Percentiles rank a stretch among this genome's conserved stretches.
phyloP scores from a whole-genome alignment of 2,797 vertebrate species.

The Mionectes olivaceus region DNA sequence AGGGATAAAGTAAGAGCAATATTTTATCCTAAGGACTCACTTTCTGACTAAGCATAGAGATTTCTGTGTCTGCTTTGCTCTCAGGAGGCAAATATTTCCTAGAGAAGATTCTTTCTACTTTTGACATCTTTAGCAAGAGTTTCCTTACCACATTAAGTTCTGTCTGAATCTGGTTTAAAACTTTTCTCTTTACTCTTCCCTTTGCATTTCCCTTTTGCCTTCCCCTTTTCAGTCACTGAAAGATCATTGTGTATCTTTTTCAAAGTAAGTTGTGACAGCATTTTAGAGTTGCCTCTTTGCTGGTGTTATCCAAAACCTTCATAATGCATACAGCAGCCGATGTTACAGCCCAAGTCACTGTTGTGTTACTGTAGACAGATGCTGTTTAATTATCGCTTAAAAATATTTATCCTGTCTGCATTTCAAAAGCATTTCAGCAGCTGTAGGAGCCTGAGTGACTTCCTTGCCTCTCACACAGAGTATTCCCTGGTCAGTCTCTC shows the following conservation, averaged over 20 bases:
- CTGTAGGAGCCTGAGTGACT: not conserved
- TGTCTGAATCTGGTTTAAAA: not conserved
- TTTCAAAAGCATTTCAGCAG: constrained; percentile 8
- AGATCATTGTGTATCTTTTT: not conserved
- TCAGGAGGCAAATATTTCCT: not conserved
- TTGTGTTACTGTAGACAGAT: not conserved
- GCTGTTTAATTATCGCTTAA: not conserved
- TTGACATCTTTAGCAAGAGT: not conserved
- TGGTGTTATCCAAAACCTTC: not conserved
- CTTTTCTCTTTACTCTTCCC: not conserved
- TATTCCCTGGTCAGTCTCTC: not conserved
- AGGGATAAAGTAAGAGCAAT: not conserved
- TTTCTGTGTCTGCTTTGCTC: not conserved
- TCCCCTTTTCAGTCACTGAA: not conserved
- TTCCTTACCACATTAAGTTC: not conserved
- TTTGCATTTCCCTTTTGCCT: not conserved
- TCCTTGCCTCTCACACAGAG: not conserved
- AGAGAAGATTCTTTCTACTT: not conserved
- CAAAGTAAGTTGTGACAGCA: not conserved
- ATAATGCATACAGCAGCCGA: accelerated
- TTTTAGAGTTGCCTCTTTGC: not conserved
- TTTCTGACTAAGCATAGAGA: not conserved
- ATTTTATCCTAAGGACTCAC: not conserved
- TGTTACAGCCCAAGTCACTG: not conserved
- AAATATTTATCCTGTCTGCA: not conserved